These are phyloP conservation scores for Neodiprion fabricii DNA, from an alignment of 1,140 invertebrate species.

Conservation along the genomic window DNA sequence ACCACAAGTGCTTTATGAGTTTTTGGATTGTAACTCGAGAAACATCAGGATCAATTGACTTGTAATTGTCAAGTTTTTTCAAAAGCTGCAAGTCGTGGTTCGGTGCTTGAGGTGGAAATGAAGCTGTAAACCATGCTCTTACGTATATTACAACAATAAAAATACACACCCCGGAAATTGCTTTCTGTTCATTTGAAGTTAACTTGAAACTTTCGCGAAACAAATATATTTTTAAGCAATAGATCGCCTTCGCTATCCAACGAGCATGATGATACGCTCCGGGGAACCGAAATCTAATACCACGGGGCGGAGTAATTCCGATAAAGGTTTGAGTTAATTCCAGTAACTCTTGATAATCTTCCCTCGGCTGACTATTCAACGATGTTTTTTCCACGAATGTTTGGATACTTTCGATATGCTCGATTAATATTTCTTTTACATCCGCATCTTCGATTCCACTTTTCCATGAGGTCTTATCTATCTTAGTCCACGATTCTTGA, in stretches of 20 bases:
- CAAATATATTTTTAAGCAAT: slow-evolving; percentile 50
- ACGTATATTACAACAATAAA: no score
- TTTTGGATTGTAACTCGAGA: slow-evolving; percentile 5
- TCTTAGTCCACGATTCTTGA: slow-evolving; percentile 21
- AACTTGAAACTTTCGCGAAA: slow-evolving; percentile 21
- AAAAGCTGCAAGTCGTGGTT: background rate
- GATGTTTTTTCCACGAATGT: slow-evolving; percentile 23
- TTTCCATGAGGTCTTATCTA: slow-evolving; percentile 17
- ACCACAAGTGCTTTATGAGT: slow-evolving; percentile 18
- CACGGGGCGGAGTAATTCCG: slow-evolving; percentile 16
- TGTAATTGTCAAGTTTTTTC: no score
- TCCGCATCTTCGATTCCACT: slow-evolving; percentile 19
- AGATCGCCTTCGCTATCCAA: slow-evolving; percentile 54
- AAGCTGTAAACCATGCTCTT: no score
- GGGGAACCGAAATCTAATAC: slow-evolving; percentile 47
- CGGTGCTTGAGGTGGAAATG: no score
- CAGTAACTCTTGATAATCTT: slow-evolving; percentile 53
- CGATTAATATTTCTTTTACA: slow-evolving; percentile 19
- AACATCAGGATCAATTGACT: no score
- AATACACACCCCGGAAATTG: no score
- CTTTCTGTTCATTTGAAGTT: background rate
- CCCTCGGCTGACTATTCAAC: slow-evolving; percentile 29
- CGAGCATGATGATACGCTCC: slow-evolving; percentile 51
- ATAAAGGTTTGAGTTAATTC: slow-evolving; percentile 50
- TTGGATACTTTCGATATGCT: slow-evolving; percentile 24